Evolutionary conservation across 2,888 invertebrate species (phyloP).

Genomic region (Dastarcus helophoroides): DNA sequence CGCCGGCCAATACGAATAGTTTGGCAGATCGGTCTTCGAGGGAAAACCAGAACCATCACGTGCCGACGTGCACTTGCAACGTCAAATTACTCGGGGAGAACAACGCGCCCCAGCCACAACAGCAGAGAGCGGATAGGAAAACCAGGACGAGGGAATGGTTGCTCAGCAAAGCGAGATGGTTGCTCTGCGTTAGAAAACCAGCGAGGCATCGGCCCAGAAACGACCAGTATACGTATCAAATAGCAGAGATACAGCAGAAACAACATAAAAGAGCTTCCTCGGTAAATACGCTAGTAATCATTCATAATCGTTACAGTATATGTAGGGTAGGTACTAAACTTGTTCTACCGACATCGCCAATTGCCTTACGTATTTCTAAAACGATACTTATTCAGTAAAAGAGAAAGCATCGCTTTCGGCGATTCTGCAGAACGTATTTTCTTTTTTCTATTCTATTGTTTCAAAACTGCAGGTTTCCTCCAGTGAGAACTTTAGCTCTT

Average conservation of each 20-base stretch:
- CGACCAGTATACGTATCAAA: constrained; percentile 64
- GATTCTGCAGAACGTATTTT: too few species aligned
- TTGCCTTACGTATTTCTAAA: too few species aligned
- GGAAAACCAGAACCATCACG: constrained; percentile 50
- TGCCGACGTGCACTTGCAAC: constrained; percentile 48
- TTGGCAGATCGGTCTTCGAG: constrained; percentile 68
- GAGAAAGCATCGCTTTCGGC: too few species aligned
- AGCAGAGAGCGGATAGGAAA: constrained; percentile 27
- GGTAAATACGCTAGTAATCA: too few species aligned
- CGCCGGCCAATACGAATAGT: constrained; percentile 78
- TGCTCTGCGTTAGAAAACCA: constrained; percentile 36
- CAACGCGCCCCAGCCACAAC: constrained; percentile 24
- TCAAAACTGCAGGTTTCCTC: too few species aligned
- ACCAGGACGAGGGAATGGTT: constrained; percentile 34
- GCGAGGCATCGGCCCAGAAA: constrained; percentile 39
- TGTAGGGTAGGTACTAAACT: too few species aligned
- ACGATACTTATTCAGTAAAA: too few species aligned
- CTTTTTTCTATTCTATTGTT: too few species aligned
- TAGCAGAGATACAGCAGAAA: constrained; percentile 63
- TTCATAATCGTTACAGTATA: too few species aligned
- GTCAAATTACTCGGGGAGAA: constrained; percentile 44
- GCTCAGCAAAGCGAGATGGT: constrained; percentile 38
- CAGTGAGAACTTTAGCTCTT: constrained; percentile 82
- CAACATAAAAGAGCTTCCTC: constrained; percentile 70
- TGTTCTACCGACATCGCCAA: too few species aligned